Evolutionary conservation across 2,888 invertebrate species (phyloP).

Genomic region (Polia nebulosa): DNA sequence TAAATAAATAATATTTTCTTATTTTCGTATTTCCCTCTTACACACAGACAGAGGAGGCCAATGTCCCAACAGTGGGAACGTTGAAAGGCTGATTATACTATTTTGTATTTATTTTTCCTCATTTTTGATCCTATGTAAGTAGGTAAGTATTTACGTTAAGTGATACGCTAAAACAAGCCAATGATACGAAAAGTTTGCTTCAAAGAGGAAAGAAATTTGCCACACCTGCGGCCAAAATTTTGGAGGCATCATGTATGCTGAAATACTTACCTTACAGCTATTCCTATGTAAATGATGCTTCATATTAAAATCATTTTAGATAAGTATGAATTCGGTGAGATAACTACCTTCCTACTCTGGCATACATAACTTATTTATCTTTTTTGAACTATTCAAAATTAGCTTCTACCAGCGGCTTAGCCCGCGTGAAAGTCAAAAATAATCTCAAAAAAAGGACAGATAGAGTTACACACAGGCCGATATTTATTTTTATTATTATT

Average conservation of each 20-base stretch:
- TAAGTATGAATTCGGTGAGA: neutral
- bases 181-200: slow-evolving; percentile 28
- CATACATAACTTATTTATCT: no score
- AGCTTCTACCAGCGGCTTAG: no score
- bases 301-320: slow-evolving; percentile 30
- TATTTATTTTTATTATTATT: neutral
- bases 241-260: slow-evolving; percentile 24
- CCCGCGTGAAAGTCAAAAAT: no score
- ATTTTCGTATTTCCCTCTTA: no score
- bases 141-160: neutral
- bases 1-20: no score
- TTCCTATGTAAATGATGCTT: slow-evolving; percentile 32
- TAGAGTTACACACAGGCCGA: neutral
- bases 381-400: neutral
- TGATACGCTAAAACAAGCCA: slow-evolving; percentile 21
- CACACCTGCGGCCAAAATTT: slow-evolving; percentile 49
- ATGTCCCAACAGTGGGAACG: no score
- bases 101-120: neutral
- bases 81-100: no score
- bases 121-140: neutral
- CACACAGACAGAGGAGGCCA: no score
- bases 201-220: slow-evolving; percentile 42
- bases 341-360: neutral
- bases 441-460: no score
- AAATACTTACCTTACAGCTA: slow-evolving; percentile 32